Percentiles rank a stretch among this genome's conserved stretches.
Evolutionary conservation across 1,140 invertebrate genomes (phyloP).

Genomic region (Diorhabda sublineata): DNA sequence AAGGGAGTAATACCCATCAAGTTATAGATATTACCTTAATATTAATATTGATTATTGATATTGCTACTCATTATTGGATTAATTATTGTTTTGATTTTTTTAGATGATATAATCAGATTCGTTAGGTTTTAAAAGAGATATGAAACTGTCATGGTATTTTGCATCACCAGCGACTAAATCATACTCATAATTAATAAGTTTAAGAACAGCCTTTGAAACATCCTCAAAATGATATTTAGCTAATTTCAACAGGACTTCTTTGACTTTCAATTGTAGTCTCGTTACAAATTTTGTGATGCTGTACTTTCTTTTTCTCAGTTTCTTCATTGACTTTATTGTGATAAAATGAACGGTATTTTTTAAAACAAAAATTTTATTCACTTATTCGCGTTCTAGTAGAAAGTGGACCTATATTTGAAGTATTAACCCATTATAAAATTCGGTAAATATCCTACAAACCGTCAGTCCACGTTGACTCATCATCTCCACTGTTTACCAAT

Average conservation of each 20-base stretch:
- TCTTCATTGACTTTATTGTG: not conserved
- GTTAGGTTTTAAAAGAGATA: too few species aligned
- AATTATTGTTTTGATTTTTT: too few species aligned
- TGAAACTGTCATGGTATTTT: not conserved
- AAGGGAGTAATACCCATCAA: too few species aligned
- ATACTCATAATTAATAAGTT: not conserved
- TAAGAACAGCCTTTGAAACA: not conserved
- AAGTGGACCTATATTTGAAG: slow-evolving; percentile 4
- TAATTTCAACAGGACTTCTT: not conserved
- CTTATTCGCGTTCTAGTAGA: not conserved
- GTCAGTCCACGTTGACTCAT: too few species aligned
- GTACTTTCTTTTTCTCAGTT: not conserved
- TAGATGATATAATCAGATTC: too few species aligned
- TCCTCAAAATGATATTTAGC: not conserved
- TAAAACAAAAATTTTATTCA: not conserved
- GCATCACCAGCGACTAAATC: slow-evolving; percentile 4
- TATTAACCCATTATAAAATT: not conserved
- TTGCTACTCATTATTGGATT: too few species aligned
- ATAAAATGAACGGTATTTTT: not conserved
- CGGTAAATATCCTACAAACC: too few species aligned
- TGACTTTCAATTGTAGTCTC: not conserved
- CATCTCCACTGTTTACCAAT: too few species aligned
- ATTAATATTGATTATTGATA: too few species aligned
- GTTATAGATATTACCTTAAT: too few species aligned
- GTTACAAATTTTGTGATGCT: not conserved